phyloP scores from a whole-genome alignment of 2,797 vertebrate genomes.

The Coranthus polyacanthus region DNA sequence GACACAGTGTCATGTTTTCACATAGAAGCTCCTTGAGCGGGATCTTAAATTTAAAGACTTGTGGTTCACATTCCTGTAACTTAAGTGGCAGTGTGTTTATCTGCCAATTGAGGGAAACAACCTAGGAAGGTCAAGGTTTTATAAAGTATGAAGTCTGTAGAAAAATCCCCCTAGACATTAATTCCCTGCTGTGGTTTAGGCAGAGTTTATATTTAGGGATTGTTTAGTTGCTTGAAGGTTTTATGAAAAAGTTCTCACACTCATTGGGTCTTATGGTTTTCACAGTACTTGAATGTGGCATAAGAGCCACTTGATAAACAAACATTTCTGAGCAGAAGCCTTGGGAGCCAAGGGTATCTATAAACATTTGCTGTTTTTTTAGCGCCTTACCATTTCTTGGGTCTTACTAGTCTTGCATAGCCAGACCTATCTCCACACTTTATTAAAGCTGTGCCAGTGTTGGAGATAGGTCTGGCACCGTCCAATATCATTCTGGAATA shows the following conservation, averaged over 20 bases:
- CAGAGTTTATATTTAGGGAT: conserved; percentile 28
- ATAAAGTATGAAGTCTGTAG: conserved; percentile 27
- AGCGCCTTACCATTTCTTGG: background rate
- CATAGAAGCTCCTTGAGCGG: conserved; percentile 24
- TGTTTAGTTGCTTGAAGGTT: conserved; percentile 33
- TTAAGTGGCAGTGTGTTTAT: conserved; percentile 56
- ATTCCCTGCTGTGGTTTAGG: conserved; percentile 38
- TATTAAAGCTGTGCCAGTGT: too few species aligned
- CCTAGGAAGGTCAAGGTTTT: conserved; percentile 50
- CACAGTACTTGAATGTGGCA: background rate
- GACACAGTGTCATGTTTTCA: background rate
- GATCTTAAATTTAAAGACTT: conserved; percentile 40
- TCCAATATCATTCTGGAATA: too few species aligned
- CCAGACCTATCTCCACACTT: too few species aligned
- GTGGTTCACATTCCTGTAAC: conserved; percentile 39
- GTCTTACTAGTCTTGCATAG: background rate
- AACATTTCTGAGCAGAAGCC: conserved; percentile 9
- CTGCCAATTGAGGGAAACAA: conserved; percentile 37
- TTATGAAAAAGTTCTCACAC: conserved; percentile 23
- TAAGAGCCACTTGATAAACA: conserved; percentile 12
- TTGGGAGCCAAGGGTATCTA: conserved; percentile 1
- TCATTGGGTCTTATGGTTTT: conserved; percentile 1
- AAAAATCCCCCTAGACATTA: conserved; percentile 23
- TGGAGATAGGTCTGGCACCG: too few species aligned
- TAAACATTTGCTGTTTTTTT: conserved; percentile 2